phyloP scores from a whole-genome alignment of 2,888 invertebrate genomes.

The Sarcophaga subvicina region DNA sequence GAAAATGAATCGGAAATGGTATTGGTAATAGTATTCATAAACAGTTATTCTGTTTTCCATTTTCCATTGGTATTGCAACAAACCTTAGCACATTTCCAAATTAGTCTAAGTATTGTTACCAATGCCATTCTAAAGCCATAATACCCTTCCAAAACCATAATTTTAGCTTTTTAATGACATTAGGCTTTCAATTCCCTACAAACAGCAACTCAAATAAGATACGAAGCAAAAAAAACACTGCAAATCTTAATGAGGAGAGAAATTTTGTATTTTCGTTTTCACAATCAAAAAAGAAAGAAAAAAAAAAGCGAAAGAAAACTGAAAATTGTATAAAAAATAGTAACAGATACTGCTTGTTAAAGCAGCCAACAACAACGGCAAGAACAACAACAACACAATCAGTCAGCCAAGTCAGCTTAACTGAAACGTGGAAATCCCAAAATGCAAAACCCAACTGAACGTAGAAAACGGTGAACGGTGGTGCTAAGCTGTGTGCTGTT shows the following conservation, averaged over 20 bases:
- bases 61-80: no score
- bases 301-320: background rate
- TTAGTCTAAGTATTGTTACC: background rate
- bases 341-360: background rate
- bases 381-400: background rate
- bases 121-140: background rate
- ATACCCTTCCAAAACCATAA: background rate
- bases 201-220: background rate
- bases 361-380: background rate
- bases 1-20: no score
- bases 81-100: background rate
- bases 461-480: background rate
- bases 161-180: background rate
- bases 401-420: slow-evolving; percentile 11
- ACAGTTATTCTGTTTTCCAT: no score
- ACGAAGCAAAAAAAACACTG: slow-evolving; percentile 4
- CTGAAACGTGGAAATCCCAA: slow-evolving; percentile 11
- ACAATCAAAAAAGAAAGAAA: background rate
- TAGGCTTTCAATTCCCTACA: slow-evolving; percentile 19
- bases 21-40: no score
- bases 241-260: slow-evolving; percentile 40
- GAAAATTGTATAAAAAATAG: background rate
- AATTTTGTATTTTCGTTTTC: slow-evolving; percentile 1
- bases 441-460: slow-evolving; percentile 24
- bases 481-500: background rate